Percentiles rank a stretch among this genome's conserved stretches.
Conservation (phyloP, 2,797 vertebrate species). For the Pipistrellus nathusii region DNA sequence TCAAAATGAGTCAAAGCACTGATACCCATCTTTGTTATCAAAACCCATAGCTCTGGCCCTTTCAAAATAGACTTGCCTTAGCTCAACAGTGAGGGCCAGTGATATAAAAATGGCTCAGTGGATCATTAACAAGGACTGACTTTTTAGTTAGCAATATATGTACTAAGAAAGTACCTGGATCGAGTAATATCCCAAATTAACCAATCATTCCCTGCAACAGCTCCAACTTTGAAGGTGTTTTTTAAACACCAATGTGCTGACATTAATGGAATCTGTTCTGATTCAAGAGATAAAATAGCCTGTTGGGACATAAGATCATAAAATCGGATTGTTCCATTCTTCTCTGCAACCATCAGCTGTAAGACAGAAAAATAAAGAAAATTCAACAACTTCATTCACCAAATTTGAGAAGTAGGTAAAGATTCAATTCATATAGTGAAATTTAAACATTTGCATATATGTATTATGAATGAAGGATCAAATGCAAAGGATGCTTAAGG, state of each 20-base stretch:
- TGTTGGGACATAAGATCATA: slow-evolving; percentile 96
- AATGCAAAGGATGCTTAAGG: neutral
- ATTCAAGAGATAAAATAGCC: slow-evolving; percentile 96
- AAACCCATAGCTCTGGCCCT: neutral
- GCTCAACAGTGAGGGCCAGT: neutral
- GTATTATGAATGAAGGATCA: neutral
- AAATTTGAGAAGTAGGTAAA: slow-evolving; percentile 43
- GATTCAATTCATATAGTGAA: neutral
- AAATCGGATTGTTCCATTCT: slow-evolving; percentile 96
- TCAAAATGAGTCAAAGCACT: neutral
- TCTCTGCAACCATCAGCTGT: slow-evolving; percentile 98
- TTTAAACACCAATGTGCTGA: slow-evolving; percentile 97
- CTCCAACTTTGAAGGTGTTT: slow-evolving; percentile 96
- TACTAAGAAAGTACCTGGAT: slow-evolving; percentile 91
- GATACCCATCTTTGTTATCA: neutral
- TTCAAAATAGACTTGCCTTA: neutral
- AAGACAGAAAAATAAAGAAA: slow-evolving; percentile 61
- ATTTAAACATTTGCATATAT: neutral
- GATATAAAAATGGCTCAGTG: neutral
- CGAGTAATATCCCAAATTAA: slow-evolving; percentile 97
- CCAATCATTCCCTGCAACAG: slow-evolving; percentile 96
- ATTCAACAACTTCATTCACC: neutral
- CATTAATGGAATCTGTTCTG: slow-evolving; percentile 94
- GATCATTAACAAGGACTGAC: neutral
- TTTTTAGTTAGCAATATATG: neutral